A percentile compares a stretch with the other conserved stretches of the same genome.
phyloP scores from a whole-genome alignment of 2,888 invertebrate genomes.

The Leucozona laternaria region DNA sequence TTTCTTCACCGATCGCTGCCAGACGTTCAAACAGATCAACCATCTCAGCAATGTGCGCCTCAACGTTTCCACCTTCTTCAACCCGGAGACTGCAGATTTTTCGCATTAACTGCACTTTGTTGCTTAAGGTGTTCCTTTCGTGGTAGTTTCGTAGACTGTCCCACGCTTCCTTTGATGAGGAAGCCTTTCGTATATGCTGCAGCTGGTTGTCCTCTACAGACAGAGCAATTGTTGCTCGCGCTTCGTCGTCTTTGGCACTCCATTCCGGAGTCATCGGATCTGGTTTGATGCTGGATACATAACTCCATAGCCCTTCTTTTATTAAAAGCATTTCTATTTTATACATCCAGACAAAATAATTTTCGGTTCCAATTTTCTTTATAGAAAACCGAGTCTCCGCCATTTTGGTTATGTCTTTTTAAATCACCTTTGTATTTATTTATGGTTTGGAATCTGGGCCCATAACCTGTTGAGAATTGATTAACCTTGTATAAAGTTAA shows the following conservation, averaged over 20 bases:
- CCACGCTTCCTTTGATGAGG: constrained; percentile 2
- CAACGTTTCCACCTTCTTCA: constrained; percentile 1
- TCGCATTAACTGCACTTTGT: not conserved
- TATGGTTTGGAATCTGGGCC: too few species aligned
- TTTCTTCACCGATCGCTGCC: not conserved
- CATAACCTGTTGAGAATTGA: too few species aligned
- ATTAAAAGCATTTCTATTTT: not conserved
- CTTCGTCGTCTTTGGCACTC: not conserved
- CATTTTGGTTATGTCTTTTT: not conserved
- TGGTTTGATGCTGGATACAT: not conserved
- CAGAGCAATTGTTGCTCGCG: not conserved
- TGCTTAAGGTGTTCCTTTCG: not conserved
- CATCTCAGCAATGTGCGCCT: too few species aligned
- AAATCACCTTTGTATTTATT: too few species aligned
- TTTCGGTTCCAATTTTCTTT: not conserved
- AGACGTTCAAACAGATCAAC: not conserved
- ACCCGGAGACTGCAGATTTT: not conserved
- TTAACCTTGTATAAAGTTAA: too few species aligned
- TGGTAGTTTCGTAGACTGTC: not conserved
- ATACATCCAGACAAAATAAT: not conserved
- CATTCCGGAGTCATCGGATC: not conserved
- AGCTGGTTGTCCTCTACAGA: constrained; percentile 7
- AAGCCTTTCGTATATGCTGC: constrained; percentile 1
- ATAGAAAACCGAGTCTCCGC: not conserved
- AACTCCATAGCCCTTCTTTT: not conserved